A percentile compares a stretch with the other conserved stretches of the same genome.
Evolutionary conservation across 2,113 vertebrate species (phyloP).

Genomic region (Sula dactylatra): DNA sequence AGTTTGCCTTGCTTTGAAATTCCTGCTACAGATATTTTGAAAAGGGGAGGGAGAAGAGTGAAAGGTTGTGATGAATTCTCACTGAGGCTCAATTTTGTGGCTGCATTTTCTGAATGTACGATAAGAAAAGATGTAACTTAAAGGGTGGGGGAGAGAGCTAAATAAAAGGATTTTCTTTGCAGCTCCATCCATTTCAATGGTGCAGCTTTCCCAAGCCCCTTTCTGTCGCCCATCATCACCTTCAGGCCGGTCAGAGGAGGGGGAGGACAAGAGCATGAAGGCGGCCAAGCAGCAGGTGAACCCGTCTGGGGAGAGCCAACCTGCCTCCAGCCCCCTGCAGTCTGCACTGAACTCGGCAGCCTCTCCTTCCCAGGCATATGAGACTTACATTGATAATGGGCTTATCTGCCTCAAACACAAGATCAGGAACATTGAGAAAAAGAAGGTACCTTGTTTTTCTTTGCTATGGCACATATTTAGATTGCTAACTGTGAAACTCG

Average conservation of each 20-base stretch:
- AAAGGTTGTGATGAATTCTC: neutral
- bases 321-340: constrained; percentile 69
- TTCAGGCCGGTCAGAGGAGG: constrained; percentile 69
- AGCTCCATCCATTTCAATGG: constrained; percentile 79
- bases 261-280: constrained; percentile 70
- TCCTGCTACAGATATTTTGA: neutral
- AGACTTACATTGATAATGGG: constrained; percentile 91
- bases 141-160: neutral
- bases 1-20: neutral
- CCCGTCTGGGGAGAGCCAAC: constrained; percentile 63
- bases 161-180: constrained; percentile 34
- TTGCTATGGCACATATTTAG: neutral
- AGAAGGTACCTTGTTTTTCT: constrained; percentile 80
- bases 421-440: constrained; percentile 96
- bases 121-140: neutral
- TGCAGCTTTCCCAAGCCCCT: constrained; percentile 83
- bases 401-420: constrained; percentile 97
- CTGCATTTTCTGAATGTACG: accelerated
- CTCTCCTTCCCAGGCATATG: constrained; percentile 84
- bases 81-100: neutral
- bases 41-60: neutral
- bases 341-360: constrained; percentile 72
- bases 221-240: constrained; percentile 63
- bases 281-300: constrained; percentile 66
- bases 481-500: neutral